These are phyloP conservation scores for Myrmophylax atrothorax DNA, from an alignment of 2,113 vertebrate genomes.

Conservation along the genomic window DNA sequence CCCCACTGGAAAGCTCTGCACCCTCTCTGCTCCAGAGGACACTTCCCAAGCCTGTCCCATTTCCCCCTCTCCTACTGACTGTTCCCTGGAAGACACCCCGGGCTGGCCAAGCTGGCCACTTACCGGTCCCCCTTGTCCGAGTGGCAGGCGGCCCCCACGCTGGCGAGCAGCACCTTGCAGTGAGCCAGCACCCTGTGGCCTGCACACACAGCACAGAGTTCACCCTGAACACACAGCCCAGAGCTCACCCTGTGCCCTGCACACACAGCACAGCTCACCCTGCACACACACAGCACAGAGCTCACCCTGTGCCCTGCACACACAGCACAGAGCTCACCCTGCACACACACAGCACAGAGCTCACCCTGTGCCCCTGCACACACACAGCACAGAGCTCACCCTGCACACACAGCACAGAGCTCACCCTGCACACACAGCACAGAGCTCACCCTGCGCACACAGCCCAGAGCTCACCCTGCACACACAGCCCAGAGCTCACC, in stretches of 20 bases:
- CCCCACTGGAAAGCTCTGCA: not conserved
- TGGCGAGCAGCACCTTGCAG: constrained; percentile 86
- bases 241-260: not conserved
- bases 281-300: no score
- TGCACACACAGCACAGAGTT: constrained; percentile 51
- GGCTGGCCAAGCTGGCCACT: not conserved
- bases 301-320: no score
- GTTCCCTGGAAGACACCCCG: not conserved
- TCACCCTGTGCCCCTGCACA: no score
- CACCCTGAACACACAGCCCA: no score
- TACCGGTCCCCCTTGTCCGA: constrained; percentile 86
- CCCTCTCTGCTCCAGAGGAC: not conserved
- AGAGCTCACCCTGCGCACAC: no score
- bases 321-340: no score
- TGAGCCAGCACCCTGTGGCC: constrained; percentile 83
- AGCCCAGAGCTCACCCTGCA: no score
- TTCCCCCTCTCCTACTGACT: accelerated
- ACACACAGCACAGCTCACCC: not conserved
- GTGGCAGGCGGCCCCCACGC: constrained; percentile 93
- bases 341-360: no score
- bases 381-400: no score
- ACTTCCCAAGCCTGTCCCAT: not conserved
- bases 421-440: no score
- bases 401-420: no score
- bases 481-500: no score